Conservation (phyloP, 2,797 vertebrate genomes). For the Arrhamphus sclerolepis region DNA sequence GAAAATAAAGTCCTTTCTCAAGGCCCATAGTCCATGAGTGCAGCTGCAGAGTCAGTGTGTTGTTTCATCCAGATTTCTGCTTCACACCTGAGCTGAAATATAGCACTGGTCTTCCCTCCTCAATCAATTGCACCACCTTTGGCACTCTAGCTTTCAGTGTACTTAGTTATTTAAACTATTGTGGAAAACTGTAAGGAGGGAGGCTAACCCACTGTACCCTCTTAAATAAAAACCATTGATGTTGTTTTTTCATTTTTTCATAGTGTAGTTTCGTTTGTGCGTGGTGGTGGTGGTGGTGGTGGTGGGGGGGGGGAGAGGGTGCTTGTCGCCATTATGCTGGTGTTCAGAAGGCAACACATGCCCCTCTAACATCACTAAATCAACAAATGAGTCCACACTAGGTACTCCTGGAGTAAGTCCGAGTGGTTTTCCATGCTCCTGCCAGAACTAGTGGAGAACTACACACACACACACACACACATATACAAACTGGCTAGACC, state of each 20-base stretch:
- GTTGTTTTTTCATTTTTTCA: conserved; percentile 48
- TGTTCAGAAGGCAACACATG: conserved; percentile 68
- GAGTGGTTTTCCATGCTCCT: conserved; percentile 67
- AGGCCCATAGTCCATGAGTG: conserved; percentile 41
- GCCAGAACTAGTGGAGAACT: conserved; percentile 48
- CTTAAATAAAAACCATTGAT: not conserved
- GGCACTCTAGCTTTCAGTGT: conserved; percentile 36
- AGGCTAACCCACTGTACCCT: conserved; percentile 29
- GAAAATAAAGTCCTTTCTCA: conserved; percentile 63
- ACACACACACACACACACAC: conserved; percentile 27
- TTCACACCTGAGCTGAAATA: conserved; percentile 50
- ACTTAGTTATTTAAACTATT: conserved; percentile 70
- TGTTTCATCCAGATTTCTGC: conserved; percentile 49
- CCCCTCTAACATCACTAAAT: conserved; percentile 73
- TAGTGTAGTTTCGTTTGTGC: not conserved
- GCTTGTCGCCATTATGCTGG: too few relatives aligned
- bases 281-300: too few relatives aligned
- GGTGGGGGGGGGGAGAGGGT: too few relatives aligned
- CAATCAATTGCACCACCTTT: conserved; percentile 24
- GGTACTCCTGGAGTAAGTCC: conserved; percentile 65
- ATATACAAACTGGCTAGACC: conserved; percentile 40
- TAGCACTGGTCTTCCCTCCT: conserved; percentile 26
- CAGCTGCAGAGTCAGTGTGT: conserved; percentile 35
- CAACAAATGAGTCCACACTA: conserved; percentile 66
- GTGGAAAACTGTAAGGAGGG: conserved; percentile 51